Evolutionary conservation across 1,140 invertebrate species (phyloP).

Genomic region (Holcopasites calliopsidis): DNA sequence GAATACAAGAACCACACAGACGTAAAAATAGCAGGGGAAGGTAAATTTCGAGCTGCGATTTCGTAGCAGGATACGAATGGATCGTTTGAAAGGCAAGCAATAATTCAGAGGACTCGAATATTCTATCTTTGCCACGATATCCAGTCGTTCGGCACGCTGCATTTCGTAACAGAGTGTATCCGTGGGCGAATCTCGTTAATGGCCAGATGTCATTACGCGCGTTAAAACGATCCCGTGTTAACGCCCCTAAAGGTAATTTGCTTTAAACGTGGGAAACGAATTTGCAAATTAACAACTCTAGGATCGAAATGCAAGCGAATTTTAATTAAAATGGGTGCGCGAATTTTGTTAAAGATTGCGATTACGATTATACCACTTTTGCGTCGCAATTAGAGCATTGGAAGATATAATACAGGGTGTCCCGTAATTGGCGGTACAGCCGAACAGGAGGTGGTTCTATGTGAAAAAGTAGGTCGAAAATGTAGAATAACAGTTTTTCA

Average conservation of each 20-base stretch:
- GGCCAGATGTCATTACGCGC: constrained; percentile 46
- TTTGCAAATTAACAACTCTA: constrained; percentile 3
- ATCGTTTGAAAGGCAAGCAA: not conserved
- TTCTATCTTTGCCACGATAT: constrained; percentile 37
- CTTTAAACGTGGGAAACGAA: constrained; percentile 24
- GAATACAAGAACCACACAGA: too few species aligned
- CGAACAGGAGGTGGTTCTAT: too few species aligned
- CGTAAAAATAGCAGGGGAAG: too few species aligned
- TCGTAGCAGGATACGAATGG: not conserved
- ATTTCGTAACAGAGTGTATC: constrained; percentile 47
- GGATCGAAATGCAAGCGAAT: too few species aligned
- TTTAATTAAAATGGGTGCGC: too few species aligned
- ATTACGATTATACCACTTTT: too few species aligned
- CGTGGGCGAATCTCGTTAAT: constrained; percentile 45
- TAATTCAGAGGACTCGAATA: not conserved
- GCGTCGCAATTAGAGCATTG: too few species aligned
- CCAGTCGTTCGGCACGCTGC: constrained; percentile 33
- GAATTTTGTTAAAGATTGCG: too few species aligned
- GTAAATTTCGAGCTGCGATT: not conserved
- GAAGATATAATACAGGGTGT: too few species aligned
- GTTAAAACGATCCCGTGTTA: constrained; percentile 28
- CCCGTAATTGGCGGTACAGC: too few species aligned
- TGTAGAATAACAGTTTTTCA: too few species aligned
- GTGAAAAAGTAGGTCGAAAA: too few species aligned
- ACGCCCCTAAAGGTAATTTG: constrained; percentile 44